Evolutionary conservation across 2,888 invertebrate genomes (phyloP).

Genomic region (Ferdinandea cuprea): DNA sequence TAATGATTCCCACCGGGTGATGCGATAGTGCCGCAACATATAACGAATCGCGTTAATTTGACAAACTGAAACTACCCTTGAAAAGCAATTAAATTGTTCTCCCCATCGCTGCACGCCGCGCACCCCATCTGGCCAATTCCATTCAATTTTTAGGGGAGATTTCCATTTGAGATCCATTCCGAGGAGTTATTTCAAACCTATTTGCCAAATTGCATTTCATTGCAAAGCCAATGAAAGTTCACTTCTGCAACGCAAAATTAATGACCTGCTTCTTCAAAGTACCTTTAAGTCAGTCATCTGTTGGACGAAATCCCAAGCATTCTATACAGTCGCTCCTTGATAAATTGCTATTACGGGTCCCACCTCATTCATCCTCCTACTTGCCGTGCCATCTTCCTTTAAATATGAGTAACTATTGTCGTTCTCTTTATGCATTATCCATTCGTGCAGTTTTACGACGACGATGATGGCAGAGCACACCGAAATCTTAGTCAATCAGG

Average conservation of each 20-base stretch:
- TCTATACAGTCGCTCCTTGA: slow-evolving; percentile 4
- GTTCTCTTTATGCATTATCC: slow-evolving; percentile 4
- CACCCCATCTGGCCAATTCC: not conserved
- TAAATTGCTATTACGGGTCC: slow-evolving; percentile 6
- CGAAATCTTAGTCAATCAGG: slow-evolving; percentile 24
- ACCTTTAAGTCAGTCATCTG: slow-evolving; percentile 5
- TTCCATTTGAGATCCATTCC: not conserved
- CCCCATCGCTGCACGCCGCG: no score
- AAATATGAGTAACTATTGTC: slow-evolving; percentile 4
- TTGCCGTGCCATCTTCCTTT: not conserved
- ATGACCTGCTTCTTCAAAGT: slow-evolving; percentile 8
- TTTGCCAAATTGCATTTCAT: slow-evolving; percentile 8
- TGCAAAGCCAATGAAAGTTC: not conserved
- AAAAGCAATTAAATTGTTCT: slow-evolving; percentile 20
- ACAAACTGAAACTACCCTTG: not conserved
- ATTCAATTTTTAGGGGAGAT: not conserved
- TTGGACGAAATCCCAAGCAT: not conserved
- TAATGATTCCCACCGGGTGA: not conserved
- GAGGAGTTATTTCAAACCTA: slow-evolving; percentile 9
- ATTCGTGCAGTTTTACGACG: slow-evolving; percentile 10
- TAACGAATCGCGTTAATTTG: not conserved
- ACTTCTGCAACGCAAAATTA: not conserved
- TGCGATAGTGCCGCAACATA: not conserved
- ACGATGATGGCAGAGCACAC: not conserved
- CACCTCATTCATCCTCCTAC: not conserved